Conservation (phyloP, 2,888 invertebrate species). For the Oscheius sp. region DNA sequence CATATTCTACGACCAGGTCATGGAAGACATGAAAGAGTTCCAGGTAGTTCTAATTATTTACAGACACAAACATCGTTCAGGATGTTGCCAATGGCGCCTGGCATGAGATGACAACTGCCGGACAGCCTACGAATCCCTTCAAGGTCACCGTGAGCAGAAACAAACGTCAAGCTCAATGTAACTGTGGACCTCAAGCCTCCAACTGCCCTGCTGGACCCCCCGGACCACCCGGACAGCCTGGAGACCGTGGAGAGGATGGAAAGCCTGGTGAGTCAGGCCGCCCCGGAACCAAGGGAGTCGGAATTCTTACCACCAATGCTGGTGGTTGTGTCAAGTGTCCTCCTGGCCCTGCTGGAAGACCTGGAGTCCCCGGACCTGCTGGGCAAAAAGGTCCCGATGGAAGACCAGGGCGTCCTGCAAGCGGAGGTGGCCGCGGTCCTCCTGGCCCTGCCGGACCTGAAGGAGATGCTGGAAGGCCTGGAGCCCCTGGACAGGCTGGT, state of each 20-base stretch:
- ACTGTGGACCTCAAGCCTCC: slow-evolving; percentile 50
- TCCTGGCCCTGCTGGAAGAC: slow-evolving; percentile 48
- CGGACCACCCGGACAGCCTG: slow-evolving; percentile 55
- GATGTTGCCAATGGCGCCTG: slow-evolving; percentile 44
- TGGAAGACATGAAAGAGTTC: slow-evolving; percentile 52
- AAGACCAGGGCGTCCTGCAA: slow-evolving; percentile 43
- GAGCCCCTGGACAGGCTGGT: slow-evolving; percentile 47
- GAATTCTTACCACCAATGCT: slow-evolving; percentile 41
- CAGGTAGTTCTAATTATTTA: background rate
- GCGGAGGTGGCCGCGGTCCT: background rate
- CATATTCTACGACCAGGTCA: slow-evolving; percentile 51
- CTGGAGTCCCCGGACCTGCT: slow-evolving; percentile 49
- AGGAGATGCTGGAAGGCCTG: slow-evolving; percentile 53
- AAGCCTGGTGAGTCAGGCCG: slow-evolving; percentile 42
- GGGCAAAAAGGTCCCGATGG: slow-evolving; percentile 50
- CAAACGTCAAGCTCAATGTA: slow-evolving; percentile 55
- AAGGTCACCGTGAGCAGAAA: slow-evolving; percentile 43
- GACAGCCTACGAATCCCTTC: slow-evolving; percentile 36
- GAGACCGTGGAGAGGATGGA: slow-evolving; percentile 49
- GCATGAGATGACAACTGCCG: slow-evolving; percentile 47
- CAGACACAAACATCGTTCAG: background rate
- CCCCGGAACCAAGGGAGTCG: slow-evolving; percentile 56
- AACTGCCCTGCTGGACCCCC: slow-evolving; percentile 58
- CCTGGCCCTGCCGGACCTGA: slow-evolving; percentile 43
- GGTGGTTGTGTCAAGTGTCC: slow-evolving; percentile 51